These are phyloP conservation scores for Acanthaster planci DNA, from an alignment of 35 echinoderm and acorn worm genomes.

Conservation along the genomic window DNA sequence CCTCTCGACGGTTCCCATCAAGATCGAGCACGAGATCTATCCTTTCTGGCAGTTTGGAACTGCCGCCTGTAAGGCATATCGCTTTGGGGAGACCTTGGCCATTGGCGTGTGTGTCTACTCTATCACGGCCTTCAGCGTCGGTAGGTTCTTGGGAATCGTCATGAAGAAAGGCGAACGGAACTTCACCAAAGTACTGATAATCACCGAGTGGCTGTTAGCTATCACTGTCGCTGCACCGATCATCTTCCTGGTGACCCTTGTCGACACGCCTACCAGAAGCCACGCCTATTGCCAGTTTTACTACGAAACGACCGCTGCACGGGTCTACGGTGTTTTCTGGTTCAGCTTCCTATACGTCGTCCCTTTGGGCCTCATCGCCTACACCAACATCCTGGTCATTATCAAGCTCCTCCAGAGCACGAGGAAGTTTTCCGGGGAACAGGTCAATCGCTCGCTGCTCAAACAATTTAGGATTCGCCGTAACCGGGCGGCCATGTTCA, in stretches of 20 bases:
- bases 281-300: constrained; percentile 28
- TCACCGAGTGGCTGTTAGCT: constrained; percentile 60
- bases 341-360: constrained; percentile 67
- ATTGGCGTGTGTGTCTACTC: constrained; percentile 83
- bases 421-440: constrained; percentile 53
- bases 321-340: constrained; percentile 41
- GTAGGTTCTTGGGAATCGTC: constrained; percentile 57
- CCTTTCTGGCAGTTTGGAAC: constrained; percentile 56
- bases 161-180: constrained; percentile 9
- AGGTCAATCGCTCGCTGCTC: constrained; percentile 46
- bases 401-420: constrained; percentile 63
- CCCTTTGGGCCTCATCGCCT: constrained; percentile 61
- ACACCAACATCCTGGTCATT: constrained; percentile 60
- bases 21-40: constrained; percentile 58
- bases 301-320: neutral
- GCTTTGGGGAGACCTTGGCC: constrained; percentile 43
- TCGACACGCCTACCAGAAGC: neutral
- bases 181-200: neutral
- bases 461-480: constrained; percentile 63
- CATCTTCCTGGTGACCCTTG: constrained; percentile 30
- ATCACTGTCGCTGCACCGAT: constrained; percentile 40
- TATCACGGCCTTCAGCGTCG: constrained; percentile 74
- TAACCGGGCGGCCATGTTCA: constrained; percentile 68
- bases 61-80: constrained; percentile 56
- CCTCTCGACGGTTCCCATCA: constrained; percentile 57